Evolutionary conservation across 1,140 invertebrate genomes (phyloP).

Genomic region (Brachionus asplanchnoidis): DNA sequence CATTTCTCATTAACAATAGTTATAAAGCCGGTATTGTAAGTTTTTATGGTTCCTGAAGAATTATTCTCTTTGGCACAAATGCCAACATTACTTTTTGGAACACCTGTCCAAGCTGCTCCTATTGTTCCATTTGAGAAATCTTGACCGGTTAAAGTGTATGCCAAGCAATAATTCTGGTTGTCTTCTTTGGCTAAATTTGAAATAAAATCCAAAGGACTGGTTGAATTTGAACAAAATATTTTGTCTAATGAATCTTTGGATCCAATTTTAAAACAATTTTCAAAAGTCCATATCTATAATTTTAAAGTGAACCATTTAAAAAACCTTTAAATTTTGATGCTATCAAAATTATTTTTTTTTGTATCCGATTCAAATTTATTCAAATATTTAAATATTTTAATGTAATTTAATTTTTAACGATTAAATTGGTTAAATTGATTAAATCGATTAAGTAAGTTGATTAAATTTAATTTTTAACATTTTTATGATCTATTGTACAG

Average conservation of each 20-base stretch:
- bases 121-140: conserved; percentile 95
- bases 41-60: conserved; percentile 51
- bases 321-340: too few relatives aligned
- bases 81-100: conserved; percentile 64
- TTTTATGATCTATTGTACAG: too few relatives aligned
- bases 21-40: conserved; percentile 95
- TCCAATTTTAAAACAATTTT: not conserved
- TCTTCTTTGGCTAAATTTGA: not conserved
- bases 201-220: not conserved
- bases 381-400: too few relatives aligned
- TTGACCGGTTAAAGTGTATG: conserved; percentile 96
- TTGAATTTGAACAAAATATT: not conserved
- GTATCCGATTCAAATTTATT: too few relatives aligned
- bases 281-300: not conserved
- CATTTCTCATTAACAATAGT: conserved; percentile 98
- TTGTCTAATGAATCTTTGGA: not conserved
- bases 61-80: conserved; percentile 78
- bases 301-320: not conserved
- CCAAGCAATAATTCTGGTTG: conserved; percentile 80
- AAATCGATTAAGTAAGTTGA: too few relatives aligned
- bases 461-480: too few relatives aligned
- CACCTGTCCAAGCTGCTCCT: conserved; percentile 89
- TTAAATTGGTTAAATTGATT: too few relatives aligned
- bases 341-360: too few relatives aligned
- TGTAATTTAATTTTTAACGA: too few relatives aligned